Evolutionary conservation across 2,797 vertebrate species (phyloP).

Genomic region (Danio choprae): DNA sequence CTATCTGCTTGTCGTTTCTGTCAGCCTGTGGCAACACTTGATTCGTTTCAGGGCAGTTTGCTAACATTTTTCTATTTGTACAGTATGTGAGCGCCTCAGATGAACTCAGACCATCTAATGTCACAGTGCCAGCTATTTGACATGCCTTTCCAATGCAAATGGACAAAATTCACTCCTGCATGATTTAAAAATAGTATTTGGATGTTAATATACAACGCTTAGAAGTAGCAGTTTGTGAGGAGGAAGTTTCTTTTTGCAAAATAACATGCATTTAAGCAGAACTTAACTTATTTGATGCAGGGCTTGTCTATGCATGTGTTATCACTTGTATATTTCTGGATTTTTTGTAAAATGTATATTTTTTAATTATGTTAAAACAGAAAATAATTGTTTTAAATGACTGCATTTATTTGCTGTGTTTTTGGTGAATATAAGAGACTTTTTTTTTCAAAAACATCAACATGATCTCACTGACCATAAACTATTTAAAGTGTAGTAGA

Average conservation of each 20-base stretch:
- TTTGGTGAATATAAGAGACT: background rate
- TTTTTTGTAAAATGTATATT: background rate
- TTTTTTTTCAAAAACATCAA: background rate
- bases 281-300: too few species aligned
- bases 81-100: background rate
- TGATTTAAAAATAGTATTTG: background rate
- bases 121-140: background rate
- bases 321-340: too few species aligned
- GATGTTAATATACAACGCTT: background rate
- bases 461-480: background rate
- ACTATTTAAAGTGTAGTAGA: background rate
- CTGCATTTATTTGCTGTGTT: background rate
- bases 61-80: background rate
- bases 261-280: too few species aligned
- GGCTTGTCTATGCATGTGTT: too few species aligned
- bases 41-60: background rate
- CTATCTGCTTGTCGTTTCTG: conserved; percentile 63
- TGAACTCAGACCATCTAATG: background rate
- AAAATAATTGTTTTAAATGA: background rate
- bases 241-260: background rate
- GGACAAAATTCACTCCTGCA: background rate
- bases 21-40: conserved; percentile 4
- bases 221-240: background rate
- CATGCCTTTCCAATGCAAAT: background rate
- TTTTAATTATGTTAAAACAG: background rate